These are phyloP conservation scores for Heteromormyrus szaboi DNA, from an alignment of 2,797 vertebrate species.

Conservation along the genomic window DNA sequence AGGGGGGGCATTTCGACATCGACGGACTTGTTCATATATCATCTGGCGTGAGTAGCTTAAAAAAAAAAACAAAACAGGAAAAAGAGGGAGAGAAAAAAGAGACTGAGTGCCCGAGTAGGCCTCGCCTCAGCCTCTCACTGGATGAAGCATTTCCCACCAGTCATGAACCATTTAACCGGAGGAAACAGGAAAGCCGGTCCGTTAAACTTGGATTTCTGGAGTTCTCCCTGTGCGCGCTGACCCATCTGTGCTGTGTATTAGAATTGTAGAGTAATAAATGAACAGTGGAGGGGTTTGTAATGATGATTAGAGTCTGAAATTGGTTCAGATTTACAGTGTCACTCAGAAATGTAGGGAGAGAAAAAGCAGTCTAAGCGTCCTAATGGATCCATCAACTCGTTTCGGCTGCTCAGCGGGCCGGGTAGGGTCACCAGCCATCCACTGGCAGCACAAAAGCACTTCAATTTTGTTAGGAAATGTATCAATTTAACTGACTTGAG, in stretches of 20 bases:
- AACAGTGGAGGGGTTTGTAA: constrained; percentile 88
- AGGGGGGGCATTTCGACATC: background rate
- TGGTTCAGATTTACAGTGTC: constrained; percentile 96
- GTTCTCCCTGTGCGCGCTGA: constrained; percentile 46
- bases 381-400: constrained; percentile 81
- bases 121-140: constrained; percentile 47
- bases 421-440: constrained; percentile 99
- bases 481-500: constrained; percentile 98
- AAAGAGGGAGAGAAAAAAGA: background rate
- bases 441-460: constrained; percentile 99
- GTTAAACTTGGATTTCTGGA: constrained; percentile 79
- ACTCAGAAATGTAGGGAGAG: constrained; percentile 73
- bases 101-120: constrained; percentile 19
- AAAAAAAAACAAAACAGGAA: background rate
- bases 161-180: constrained; percentile 78
- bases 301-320: constrained; percentile 96
- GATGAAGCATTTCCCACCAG: constrained; percentile 59
- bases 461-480: constrained; percentile 99
- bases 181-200: constrained; percentile 59
- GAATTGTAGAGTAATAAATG: constrained; percentile 85
- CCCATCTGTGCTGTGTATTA: constrained; percentile 81
- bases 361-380: constrained; percentile 75
- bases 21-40: background rate
- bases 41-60: background rate
- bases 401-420: constrained; percentile 98